A percentile compares a stretch with the other conserved stretches of the same genome.
phyloP scores from a whole-genome alignment of 2,888 invertebrate genomes.

The Pyrrhia umbra region DNA sequence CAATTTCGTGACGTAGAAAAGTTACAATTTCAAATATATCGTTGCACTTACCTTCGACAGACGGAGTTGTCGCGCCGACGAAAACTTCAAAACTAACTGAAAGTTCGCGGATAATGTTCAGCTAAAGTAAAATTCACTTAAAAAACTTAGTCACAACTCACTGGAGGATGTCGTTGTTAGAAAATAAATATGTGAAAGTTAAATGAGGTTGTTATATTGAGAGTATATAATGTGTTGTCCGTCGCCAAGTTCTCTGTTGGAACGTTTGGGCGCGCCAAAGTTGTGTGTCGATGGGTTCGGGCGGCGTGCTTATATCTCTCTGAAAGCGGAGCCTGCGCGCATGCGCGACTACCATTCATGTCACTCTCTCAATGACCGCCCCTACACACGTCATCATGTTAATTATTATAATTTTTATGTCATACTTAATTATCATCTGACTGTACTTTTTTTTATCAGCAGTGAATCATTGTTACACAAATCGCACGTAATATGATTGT shows the following conservation, averaged over 20 bases:
- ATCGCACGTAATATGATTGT: neutral
- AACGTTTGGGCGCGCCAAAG: constrained; percentile 87
- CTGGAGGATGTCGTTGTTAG: constrained; percentile 64
- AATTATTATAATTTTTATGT: constrained; percentile 54
- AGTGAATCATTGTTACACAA: constrained; percentile 15
- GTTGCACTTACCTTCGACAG: constrained; percentile 59
- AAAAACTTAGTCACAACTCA: constrained; percentile 74
- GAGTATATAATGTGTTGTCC: constrained; percentile 60
- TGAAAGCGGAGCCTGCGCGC: constrained; percentile 74
- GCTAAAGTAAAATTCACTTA: constrained; percentile 68
- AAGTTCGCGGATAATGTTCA: constrained; percentile 72
- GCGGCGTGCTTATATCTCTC: constrained; percentile 85
- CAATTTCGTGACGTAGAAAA: constrained; percentile 12
- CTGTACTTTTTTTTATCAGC: constrained; percentile 24
- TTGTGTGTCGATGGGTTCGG: constrained; percentile 82
- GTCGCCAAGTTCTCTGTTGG: constrained; percentile 79
- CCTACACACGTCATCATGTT: constrained; percentile 77
- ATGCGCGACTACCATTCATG: constrained; percentile 85
- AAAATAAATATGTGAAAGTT: constrained; percentile 62
- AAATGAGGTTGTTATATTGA: constrained; percentile 37
- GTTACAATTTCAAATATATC: constrained; percentile 44
- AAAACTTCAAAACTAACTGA: constrained; percentile 77
- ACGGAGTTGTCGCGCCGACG: constrained; percentile 67
- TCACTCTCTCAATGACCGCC: constrained; percentile 87
- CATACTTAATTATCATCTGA: constrained; percentile 16